Evolutionary conservation across 2,797 vertebrate genomes (phyloP).

Genomic region (Champsocephalus gunnari): DNA sequence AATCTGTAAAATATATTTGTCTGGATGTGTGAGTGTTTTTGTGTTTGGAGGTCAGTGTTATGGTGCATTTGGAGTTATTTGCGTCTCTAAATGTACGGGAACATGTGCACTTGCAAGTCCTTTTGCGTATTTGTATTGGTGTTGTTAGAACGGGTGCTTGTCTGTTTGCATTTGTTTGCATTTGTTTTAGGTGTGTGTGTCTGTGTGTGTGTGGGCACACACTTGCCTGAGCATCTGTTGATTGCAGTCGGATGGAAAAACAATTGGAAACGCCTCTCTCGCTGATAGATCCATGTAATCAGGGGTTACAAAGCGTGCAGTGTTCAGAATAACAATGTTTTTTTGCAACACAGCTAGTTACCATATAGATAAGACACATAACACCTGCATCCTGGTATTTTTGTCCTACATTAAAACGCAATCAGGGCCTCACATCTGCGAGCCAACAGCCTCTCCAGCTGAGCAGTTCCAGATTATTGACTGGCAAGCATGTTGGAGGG

Average conservation of each 20-base stretch:
- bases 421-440: slow-evolving; percentile 43
- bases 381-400: slow-evolving; percentile 41
- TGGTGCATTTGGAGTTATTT: too few species aligned
- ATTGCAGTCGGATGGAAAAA: slow-evolving; percentile 74
- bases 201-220: background rate
- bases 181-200: slow-evolving; percentile 1
- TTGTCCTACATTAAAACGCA: slow-evolving; percentile 53
- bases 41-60: too few species aligned
- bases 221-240: slow-evolving; percentile 43
- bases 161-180: background rate
- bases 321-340: slow-evolving; percentile 69
- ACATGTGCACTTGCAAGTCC: background rate
- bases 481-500: slow-evolving; percentile 14
- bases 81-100: background rate
- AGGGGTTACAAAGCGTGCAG: slow-evolving; percentile 48
- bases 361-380: slow-evolving; percentile 77
- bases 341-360: slow-evolving; percentile 64
- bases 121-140: background rate
- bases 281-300: slow-evolving; percentile 73
- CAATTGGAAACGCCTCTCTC: slow-evolving; percentile 69
- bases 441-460: slow-evolving; percentile 36
- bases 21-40: too few species aligned
- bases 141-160: background rate
- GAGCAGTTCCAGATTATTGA: slow-evolving; percentile 36
- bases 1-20: background rate